Conservation (phyloP, 2,113 vertebrate species). For the Toxotes jaculatrix region DNA sequence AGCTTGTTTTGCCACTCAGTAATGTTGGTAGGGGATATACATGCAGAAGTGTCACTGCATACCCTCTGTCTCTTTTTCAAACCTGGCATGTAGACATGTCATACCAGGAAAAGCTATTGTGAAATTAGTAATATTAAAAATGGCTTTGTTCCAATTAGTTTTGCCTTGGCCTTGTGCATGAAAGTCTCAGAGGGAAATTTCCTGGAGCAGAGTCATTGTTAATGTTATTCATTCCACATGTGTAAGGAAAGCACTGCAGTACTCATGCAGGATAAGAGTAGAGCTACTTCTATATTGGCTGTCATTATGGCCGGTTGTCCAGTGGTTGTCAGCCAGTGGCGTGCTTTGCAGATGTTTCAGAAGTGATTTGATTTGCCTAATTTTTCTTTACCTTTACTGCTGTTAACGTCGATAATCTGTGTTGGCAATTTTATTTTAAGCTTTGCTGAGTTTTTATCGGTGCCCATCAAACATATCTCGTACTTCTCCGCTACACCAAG, state of each 20-base stretch:
- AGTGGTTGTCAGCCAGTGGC: neutral
- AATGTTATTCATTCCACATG: neutral
- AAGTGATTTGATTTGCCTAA: neutral
- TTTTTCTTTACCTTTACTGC: constrained; percentile 1
- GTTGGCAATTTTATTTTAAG: neutral
- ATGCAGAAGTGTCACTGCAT: constrained; percentile 1
- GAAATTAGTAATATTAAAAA: neutral
- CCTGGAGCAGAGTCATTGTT: neutral
- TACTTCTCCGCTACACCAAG: neutral
- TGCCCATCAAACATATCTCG: neutral
- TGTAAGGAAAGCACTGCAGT: neutral
- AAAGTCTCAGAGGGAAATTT: neutral
- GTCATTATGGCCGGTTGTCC: neutral
- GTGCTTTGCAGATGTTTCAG: neutral
- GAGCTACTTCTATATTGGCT: neutral
- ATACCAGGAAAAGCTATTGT: constrained; percentile 9
- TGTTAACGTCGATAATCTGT: neutral
- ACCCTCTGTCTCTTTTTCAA: neutral
- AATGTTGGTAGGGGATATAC: neutral
- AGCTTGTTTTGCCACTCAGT: constrained; percentile 1
- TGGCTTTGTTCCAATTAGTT: neutral
- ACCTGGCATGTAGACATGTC: neutral
- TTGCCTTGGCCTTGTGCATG: neutral
- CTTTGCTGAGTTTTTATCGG: neutral
- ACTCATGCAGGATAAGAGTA: neutral